phyloP scores from a whole-genome alignment of 1,140 invertebrate species.

The Aphelinus atriplicis region DNA sequence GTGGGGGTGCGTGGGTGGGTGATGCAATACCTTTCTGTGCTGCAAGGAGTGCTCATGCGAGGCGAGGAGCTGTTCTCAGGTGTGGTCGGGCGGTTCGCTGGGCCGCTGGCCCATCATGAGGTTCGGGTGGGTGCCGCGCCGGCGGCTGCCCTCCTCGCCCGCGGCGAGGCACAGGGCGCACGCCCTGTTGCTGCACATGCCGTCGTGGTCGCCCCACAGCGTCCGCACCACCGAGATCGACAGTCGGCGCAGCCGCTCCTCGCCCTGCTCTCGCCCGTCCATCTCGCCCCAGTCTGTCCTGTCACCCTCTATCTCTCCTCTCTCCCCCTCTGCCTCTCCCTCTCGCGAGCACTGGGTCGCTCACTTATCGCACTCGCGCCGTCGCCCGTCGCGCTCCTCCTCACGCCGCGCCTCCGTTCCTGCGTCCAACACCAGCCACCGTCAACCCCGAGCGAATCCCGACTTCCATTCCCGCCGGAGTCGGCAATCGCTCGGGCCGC shows the following conservation, averaged over 20 bases:
- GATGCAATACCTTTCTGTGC: slow-evolving; percentile 29
- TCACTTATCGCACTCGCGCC: too few relatives aligned
- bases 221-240: slow-evolving; percentile 36
- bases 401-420: too few relatives aligned
- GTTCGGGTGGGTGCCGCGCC: background rate
- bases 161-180: slow-evolving; percentile 29
- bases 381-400: too few relatives aligned
- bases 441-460: too few relatives aligned
- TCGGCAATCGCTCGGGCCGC: too few relatives aligned
- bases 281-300: slow-evolving; percentile 15
- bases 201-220: slow-evolving; percentile 35
- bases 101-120: background rate
- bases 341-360: too few relatives aligned
- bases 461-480: too few relatives aligned
- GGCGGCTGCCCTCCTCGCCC: slow-evolving; percentile 13
- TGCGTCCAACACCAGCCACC: too few relatives aligned
- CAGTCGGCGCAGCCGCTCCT: slow-evolving; percentile 25
- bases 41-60: slow-evolving; percentile 5
- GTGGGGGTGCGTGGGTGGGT: background rate
- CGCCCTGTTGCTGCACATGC: slow-evolving; percentile 18
- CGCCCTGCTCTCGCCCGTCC: slow-evolving; percentile 24
- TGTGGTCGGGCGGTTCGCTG: slow-evolving; percentile 29
- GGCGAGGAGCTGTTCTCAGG: slow-evolving; percentile 34
- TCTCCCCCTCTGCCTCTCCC: too few relatives aligned
- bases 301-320: too few relatives aligned